Base-by-base conservation (phyloP, 2,113 vertebrate species). In the Phycodurus eques region DNA sequence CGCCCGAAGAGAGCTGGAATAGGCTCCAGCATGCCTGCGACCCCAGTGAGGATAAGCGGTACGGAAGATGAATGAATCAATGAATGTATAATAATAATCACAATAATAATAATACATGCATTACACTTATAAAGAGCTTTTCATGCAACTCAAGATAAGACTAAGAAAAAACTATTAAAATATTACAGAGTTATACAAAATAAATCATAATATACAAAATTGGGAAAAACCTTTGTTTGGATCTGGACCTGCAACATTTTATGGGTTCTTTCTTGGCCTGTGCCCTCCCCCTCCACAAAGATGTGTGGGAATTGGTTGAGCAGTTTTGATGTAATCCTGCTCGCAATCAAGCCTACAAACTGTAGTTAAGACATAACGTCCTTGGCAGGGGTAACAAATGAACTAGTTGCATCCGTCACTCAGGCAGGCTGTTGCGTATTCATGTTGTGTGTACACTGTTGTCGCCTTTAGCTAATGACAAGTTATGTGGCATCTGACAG, bases 381-480 rank as follows among this genome's bases (percentile, higher is more conserved):
- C 42, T 47, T 46, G n/a, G 63, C 20, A 66, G 20, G 22, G 42
- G 66, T 72, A 71, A 61, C 46, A 77, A 82, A 83, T 73, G 60
- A 78, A 78, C 15, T 67, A 63, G 46, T 72, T 27, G 44, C 14
- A 47, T 31, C 63, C 14, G 42, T 47, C 43, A 63, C 65, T 82
- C 67, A 70, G 61, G 68, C 68, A 72, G 67, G 66, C 74, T 75
- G 71, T 47, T 35, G 59, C 73, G n/a, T 72, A 73, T 80, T 84
- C 75, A 84, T 78, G 43, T 72, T 77, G 80, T 77, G 84, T 67
- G 63, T 66, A 47, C n/a, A 66, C 47, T 76, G 74, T 69, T 82
- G 81, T 84, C 56, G 78, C 84, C 85, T 77, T 91, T 87, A 87
- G 85, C 79, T 86, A 87, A 88, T 90, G 87, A 82, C 85, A 87